These are phyloP conservation scores for Arion vulgaris DNA, from an alignment of 1,140 invertebrate species.

Conservation along the genomic window DNA sequence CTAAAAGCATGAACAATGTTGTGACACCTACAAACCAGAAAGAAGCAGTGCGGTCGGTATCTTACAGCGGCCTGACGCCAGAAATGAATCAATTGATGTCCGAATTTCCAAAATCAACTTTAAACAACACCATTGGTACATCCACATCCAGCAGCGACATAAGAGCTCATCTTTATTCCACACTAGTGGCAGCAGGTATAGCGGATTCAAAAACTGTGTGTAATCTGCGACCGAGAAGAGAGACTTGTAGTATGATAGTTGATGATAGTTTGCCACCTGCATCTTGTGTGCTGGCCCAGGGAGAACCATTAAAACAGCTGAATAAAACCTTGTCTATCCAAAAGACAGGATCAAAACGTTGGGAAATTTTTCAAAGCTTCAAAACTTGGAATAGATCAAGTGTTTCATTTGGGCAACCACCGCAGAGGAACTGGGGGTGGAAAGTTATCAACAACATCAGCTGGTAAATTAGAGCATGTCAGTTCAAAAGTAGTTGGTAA, in stretches of 20 bases:
- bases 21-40: constrained; percentile 30
- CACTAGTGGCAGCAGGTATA: neutral
- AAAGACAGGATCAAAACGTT: constrained; percentile 30
- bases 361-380: constrained; percentile 30
- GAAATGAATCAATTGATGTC: constrained; percentile 12
- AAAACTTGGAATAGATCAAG: constrained; percentile 28
- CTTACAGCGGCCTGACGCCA: constrained; percentile 33
- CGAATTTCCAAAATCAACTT: neutral
- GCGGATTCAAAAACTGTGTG: no score
- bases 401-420: constrained; percentile 20
- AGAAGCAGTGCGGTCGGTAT: neutral
- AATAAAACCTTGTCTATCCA: constrained; percentile 28
- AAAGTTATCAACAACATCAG: constrained; percentile 6
- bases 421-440: neutral
- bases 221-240: neutral
- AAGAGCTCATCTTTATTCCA: neutral
- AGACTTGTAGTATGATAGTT: neutral
- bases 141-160: constrained; percentile 2
- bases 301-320: constrained; percentile 30
- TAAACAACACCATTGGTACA: neutral
- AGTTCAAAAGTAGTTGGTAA: neutral
- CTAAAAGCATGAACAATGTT: constrained; percentile 37
- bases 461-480: constrained; percentile 21
- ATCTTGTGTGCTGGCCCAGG: neutral
- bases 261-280: neutral